Percentiles rank a stretch among this genome's conserved stretches.
These are phyloP conservation scores for Tenodera sinensis DNA, from an alignment of 2,888 invertebrate species.

Conservation along the genomic window DNA sequence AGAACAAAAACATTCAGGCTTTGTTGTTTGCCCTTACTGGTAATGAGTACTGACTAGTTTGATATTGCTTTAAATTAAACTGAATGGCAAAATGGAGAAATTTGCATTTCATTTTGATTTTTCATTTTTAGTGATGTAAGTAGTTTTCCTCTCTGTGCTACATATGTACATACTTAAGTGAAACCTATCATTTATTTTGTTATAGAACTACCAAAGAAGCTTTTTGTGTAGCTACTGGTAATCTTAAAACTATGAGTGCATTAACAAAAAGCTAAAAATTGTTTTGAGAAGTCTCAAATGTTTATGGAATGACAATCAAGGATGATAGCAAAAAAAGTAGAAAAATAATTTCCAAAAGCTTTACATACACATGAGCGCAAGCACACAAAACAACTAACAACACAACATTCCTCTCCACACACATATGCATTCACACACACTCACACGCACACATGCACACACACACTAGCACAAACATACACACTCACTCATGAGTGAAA, in stretches of 20 bases:
- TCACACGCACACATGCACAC: too few species aligned
- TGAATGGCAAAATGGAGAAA: too few species aligned
- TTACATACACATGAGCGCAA: not conserved
- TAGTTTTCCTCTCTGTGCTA: not conserved
- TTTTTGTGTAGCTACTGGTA: not conserved
- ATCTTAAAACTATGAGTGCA: not conserved
- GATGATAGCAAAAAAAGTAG: not conserved
- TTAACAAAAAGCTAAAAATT: not conserved
- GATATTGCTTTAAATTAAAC: too few species aligned
- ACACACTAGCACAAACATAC: too few species aligned
- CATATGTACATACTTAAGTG: not conserved
- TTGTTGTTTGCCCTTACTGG: too few species aligned
- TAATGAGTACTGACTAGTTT: too few species aligned
- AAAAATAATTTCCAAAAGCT: not conserved
- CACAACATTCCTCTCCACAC: too few species aligned
- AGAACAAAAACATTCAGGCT: too few species aligned
- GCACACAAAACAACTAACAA: too few species aligned
- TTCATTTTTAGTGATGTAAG: not conserved
- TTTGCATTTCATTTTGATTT: not conserved
- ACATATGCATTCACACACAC: too few species aligned
- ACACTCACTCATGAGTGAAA: not conserved
- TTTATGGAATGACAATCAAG: not conserved
- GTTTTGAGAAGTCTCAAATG: not conserved
- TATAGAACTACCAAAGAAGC: not conserved
- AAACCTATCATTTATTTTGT: not conserved